These are phyloP conservation scores for Allacma fusca DNA, from an alignment of 2,888 invertebrate species.

Conservation along the genomic window DNA sequence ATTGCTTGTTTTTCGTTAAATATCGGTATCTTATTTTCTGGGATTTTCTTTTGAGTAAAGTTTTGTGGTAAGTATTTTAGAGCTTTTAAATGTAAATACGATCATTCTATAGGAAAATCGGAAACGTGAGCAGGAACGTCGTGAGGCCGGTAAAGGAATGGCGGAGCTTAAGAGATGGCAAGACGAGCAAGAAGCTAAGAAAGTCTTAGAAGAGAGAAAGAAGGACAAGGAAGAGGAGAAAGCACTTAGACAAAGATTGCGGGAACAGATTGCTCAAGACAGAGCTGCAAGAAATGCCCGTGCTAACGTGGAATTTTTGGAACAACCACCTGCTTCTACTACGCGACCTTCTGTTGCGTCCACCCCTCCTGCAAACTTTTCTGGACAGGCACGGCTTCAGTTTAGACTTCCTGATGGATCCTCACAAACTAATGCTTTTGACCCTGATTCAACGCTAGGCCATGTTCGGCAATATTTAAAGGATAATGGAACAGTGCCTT, in stretches of 20 bases:
- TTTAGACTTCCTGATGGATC: slow-evolving; percentile 86
- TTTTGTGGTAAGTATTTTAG: too few species aligned
- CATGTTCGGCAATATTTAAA: slow-evolving; percentile 67
- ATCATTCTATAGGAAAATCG: slow-evolving; percentile 63
- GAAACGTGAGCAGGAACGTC: slow-evolving; percentile 74
- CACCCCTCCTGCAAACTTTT: slow-evolving; percentile 58
- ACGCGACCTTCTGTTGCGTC: slow-evolving; percentile 27
- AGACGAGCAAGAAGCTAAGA: slow-evolving; percentile 77
- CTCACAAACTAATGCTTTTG: slow-evolving; percentile 77
- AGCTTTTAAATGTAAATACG: too few species aligned
- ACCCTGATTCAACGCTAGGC: slow-evolving; percentile 72
- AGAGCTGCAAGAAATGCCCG: slow-evolving; percentile 71
- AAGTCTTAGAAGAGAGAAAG: slow-evolving; percentile 76
- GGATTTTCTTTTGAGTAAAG: too few species aligned
- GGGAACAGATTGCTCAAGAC: slow-evolving; percentile 86
- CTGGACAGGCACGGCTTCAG: slow-evolving; percentile 77
- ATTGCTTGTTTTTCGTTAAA: slow-evolving; percentile 24
- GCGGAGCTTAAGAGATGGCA: slow-evolving; percentile 77
- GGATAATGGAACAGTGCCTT: slow-evolving; percentile 50
- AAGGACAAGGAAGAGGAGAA: slow-evolving; percentile 80
- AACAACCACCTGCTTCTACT: slow-evolving; percentile 29
- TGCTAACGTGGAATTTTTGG: slow-evolving; percentile 50
- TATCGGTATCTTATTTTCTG: too few species aligned
- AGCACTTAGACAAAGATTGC: slow-evolving; percentile 77
- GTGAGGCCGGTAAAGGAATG: slow-evolving; percentile 77